phyloP scores from a whole-genome alignment of 2,113 vertebrate species.

The Calyptomena viridis region DNA sequence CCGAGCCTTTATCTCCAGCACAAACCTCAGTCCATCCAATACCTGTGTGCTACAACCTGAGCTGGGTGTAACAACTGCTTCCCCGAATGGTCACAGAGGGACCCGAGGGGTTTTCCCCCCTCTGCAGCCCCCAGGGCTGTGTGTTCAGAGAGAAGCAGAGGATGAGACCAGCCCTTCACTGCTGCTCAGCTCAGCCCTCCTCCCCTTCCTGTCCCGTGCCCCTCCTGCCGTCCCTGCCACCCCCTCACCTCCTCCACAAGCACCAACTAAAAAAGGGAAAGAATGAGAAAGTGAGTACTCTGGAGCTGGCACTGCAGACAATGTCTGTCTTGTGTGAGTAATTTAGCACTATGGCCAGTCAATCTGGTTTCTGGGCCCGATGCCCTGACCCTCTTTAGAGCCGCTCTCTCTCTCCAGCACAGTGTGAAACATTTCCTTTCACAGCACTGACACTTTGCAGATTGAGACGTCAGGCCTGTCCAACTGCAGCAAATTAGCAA shows the following conservation, averaged over 20 bases:
- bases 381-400: conserved; percentile 86
- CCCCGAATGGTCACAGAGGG: not conserved
- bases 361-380: conserved; percentile 88
- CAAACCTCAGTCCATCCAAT: not conserved
- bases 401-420: conserved; percentile 73
- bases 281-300: conserved; percentile 78
- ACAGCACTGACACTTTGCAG: conserved; percentile 88
- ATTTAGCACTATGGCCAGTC: conserved; percentile 88
- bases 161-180: not conserved
- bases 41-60: not conserved
- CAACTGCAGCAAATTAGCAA: conserved; percentile 90
- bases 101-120: not conserved
- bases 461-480: conserved; percentile 94
- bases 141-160: not conserved
- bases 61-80: not conserved
- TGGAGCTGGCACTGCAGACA: conserved; percentile 86
- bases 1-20: not conserved
- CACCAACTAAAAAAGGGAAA: conserved; percentile 59
- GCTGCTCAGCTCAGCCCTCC: not conserved
- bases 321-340: conserved; percentile 93
- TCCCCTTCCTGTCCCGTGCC: not conserved
- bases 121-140: not conserved
- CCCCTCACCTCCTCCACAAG: conserved; percentile 45
- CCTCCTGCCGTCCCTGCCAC: not conserved
- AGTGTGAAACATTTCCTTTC: conserved; percentile 88